Percentiles rank a stretch among this genome's conserved stretches.
phyloP scores from a whole-genome alignment of 1,140 invertebrate genomes.

The Samia ricini region DNA sequence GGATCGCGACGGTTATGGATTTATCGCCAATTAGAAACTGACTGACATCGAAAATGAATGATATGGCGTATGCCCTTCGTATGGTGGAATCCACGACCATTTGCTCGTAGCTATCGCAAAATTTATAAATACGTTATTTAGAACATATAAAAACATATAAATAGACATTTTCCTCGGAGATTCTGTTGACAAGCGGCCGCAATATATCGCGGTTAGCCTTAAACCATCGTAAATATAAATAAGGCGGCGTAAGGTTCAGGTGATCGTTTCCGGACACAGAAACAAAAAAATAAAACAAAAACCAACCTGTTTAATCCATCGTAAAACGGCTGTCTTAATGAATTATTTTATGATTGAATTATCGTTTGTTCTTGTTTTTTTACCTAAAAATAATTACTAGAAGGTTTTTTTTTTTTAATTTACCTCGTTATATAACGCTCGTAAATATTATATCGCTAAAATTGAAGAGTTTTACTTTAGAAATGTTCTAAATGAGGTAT shows the following conservation, averaged over 20 bases:
- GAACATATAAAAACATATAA: not conserved
- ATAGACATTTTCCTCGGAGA: not conserved
- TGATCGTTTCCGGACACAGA: not conserved
- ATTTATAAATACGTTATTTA: not conserved
- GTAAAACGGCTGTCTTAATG: conserved; percentile 7
- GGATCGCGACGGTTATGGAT: too few relatives aligned
- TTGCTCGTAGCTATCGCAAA: too few relatives aligned
- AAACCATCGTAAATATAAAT: conserved; percentile 17
- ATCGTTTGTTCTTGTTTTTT: not conserved
- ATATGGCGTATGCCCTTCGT: too few relatives aligned
- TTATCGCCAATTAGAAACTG: too few relatives aligned
- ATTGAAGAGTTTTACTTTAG: not conserved
- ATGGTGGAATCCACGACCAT: too few relatives aligned
- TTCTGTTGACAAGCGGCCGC: conserved; percentile 1
- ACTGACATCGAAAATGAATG: too few relatives aligned
- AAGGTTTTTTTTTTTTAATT: too few relatives aligned
- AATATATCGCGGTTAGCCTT: conserved; percentile 6
- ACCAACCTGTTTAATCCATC: not conserved
- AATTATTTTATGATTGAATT: conserved; percentile 9
- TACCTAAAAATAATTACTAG: not conserved
- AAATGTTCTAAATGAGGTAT: not conserved
- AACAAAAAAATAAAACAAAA: not conserved
- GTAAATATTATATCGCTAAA: not conserved
- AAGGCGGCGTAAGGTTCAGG: not conserved
- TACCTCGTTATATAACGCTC: not conserved